These are phyloP conservation scores for Daphoenositta chrysoptera DNA, from an alignment of 2,113 vertebrate species.

Conservation along the genomic window DNA sequence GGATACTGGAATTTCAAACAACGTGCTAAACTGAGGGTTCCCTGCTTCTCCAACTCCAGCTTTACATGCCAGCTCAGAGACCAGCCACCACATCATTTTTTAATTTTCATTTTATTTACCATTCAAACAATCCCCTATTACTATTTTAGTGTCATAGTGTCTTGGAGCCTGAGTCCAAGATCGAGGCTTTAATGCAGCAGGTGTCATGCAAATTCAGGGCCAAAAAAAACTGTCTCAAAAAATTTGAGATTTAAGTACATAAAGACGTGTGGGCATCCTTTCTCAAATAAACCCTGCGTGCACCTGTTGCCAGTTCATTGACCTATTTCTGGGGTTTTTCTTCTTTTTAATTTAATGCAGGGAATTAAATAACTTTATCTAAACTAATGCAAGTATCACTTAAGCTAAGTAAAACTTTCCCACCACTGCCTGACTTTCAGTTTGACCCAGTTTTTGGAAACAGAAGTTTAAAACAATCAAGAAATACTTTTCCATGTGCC, in stretches of 20 bases:
- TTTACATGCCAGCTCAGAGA: neutral
- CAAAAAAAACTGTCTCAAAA: neutral
- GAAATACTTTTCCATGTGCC: neutral
- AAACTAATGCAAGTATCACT: neutral
- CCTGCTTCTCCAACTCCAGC: neutral
- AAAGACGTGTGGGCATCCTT: neutral
- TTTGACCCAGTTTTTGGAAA: neutral
- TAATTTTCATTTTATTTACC: neutral
- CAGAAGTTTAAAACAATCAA: neutral
- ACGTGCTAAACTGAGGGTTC: fast-evolving
- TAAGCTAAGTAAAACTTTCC: neutral
- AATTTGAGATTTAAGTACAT: neutral
- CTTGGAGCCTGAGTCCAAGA: neutral
- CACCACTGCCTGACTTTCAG: neutral
- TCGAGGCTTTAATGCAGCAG: neutral
- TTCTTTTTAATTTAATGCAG: neutral
- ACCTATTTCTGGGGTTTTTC: neutral
- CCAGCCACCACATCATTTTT: neutral
- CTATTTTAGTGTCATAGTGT: neutral
- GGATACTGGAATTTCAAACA: neutral
- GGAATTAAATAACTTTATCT: neutral
- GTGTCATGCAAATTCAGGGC: neutral
- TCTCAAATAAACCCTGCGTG: neutral
- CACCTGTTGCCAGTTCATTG: neutral
- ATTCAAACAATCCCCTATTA: neutral